Base-by-base conservation (phyloP, 2,797 vertebrate genomes). In the Oceanodroma leucorhoa region DNA sequence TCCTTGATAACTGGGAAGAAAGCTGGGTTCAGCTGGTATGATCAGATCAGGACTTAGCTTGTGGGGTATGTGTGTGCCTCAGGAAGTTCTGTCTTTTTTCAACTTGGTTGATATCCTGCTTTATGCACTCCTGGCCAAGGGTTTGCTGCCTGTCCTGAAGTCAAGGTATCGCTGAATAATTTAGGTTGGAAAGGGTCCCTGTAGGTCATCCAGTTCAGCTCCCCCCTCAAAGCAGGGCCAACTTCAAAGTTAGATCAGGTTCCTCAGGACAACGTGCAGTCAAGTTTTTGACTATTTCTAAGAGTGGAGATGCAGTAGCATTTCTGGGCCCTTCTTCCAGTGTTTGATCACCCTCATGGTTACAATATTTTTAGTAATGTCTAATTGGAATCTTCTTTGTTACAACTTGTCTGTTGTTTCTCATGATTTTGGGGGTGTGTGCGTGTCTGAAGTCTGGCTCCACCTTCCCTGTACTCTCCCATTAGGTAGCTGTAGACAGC, bases 91-190 rank as follows among this genome's bases (percentile, higher is more conserved):
- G 16, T 48, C 64, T 27, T 55, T 54, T 21, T 60, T 60, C 70
- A 51, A 3, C 7, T 1, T 14, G 50, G 40, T 21, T 0, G 0
- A 3, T 60, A 6, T 1, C 9, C 21, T 48, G 54, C 32, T 41
- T 13, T 10, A 0, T 46, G 45, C 30, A 1, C 46, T 57, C 40
- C 27, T 27, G 21, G 43, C 41, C 4, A 6, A n/a, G 64, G 26
- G n/a, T 51, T 50, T 50, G 48, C 62, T 89, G 58, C 48, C 57
- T 62, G 34, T 46, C 45, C 53, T 14, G 29, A 46, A 41, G 17
- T 45, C 38, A 32, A 64, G 78, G 9, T 38, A 15, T 3, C 3
- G 3, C 14, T 69, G 48, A 73, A 24, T 60, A 32, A 41, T 32
- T 34, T 40, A 48, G 23, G 30, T 46, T 41, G 41, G 18, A 36